Base-by-base conservation (phyloP, 1,140 invertebrate species). In the Phymorhynchus buccinoides region DNA sequence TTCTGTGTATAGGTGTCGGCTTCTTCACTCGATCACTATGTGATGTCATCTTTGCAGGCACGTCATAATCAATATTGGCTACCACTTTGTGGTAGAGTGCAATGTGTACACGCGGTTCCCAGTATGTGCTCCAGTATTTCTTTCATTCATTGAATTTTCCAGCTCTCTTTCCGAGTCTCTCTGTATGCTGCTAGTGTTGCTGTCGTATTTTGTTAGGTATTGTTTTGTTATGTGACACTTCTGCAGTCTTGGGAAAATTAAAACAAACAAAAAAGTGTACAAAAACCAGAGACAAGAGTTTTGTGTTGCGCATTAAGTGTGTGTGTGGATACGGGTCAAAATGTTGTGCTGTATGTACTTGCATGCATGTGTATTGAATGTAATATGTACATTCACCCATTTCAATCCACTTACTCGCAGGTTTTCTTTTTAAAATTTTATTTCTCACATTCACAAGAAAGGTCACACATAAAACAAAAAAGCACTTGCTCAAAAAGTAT, bases 161-260 rank as follows among this genome's bases (percentile, higher is more conserved):
- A 14, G 35, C 42, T 35, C 37, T 37, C 62, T n/a, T n/a, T 22
- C 48, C 48, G 9, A 52, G 9, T 30, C 71, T 75, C 35, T 75
- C 73, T 41, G 35, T 75, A 27, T 75, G 37, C 37, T 75, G 73
- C 73, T 41, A 41, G 37, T 41, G 73, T 62, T 62, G n/a, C 56
- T 75, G 73, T 37, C 73, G 35, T 75, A 75, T 39, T 41, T 41
- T 35, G 18, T 32, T 37, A 9, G 73, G 6, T 35, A 75, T 27
- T 42, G 68, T 73, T n/a, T 52, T 52, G 56, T 62, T 62, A 62
- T 22, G 41, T 73, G 73, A 75, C 37, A 22, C 9, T 12, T 62
- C 56, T 27, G 56, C 56, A 62, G 56, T 62, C 22, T 14, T 14
- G 56, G 56, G 56, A 27, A 22, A 62, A 62, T 62, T 62, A 62